phyloP scores from a whole-genome alignment of 2,113 vertebrate species.

The Scopus umbretta region DNA sequence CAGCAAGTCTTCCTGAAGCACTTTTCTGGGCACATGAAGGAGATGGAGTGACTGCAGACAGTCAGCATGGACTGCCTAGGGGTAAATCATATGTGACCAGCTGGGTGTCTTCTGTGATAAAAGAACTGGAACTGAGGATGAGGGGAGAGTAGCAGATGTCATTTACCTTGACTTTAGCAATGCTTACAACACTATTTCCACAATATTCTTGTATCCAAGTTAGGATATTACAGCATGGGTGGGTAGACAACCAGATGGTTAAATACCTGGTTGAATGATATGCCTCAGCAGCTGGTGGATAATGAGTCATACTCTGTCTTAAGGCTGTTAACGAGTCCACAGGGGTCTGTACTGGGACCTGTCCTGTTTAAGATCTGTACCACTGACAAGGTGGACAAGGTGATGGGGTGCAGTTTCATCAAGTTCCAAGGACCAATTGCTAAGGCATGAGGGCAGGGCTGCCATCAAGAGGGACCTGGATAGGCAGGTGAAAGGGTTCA shows the following conservation, averaged over 20 bases:
- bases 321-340: background rate
- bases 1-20: background rate
- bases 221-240: background rate
- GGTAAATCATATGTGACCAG: background rate
- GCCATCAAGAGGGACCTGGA: background rate
- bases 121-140: background rate
- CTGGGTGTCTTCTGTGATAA: background rate
- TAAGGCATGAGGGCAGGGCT: background rate
- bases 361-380: background rate
- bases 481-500: background rate
- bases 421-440: background rate
- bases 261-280: background rate
- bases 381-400: background rate
- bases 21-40: background rate
- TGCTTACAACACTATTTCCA: background rate
- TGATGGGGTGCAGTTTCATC: background rate
- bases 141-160: background rate
- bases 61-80: background rate
- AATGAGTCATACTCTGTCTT: background rate
- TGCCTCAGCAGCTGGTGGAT: background rate
- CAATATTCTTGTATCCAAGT: background rate
- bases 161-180: background rate
- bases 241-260: background rate
- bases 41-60: background rate
- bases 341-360: background rate